Evolutionary conservation across 1,140 invertebrate species (phyloP).

Genomic region (Oncopodura yosiiana): DNA sequence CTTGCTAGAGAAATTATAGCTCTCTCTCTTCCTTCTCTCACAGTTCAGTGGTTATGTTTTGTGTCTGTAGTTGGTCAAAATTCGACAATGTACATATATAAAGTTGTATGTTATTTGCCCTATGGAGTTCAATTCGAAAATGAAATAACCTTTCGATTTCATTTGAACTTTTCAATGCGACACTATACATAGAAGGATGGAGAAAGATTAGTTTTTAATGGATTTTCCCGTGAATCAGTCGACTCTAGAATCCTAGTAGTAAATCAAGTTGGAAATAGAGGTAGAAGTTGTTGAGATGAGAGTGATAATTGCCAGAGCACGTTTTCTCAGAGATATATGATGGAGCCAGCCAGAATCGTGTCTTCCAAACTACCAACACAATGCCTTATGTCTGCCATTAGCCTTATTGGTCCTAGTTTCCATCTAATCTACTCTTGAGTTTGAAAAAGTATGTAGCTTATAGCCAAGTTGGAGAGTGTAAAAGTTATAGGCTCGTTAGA

Average conservation of each 20-base stretch:
- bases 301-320: conserved; percentile 23
- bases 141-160: background rate
- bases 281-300: conserved; percentile 4
- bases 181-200: background rate
- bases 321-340: conserved; percentile 24
- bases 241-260: background rate
- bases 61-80: background rate
- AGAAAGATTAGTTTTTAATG: conserved; percentile 23
- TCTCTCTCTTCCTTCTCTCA: conserved; percentile 2
- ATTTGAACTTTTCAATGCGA: background rate
- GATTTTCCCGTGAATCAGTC: conserved; percentile 17
- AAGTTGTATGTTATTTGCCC: background rate
- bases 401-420: conserved; percentile 29
- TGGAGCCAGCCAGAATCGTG: background rate
- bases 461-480: background rate
- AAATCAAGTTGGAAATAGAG: conserved; percentile 27
- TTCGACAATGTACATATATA: background rate
- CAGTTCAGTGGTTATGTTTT: background rate
- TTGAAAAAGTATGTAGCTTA: background rate
- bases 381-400: conserved; percentile 21
- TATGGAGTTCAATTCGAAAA: background rate
- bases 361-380: conserved; percentile 3
- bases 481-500: background rate
- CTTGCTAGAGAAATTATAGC: background rate
- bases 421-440: conserved; percentile 16